Conservation (phyloP, 2,113 vertebrate species). For the Corythornis madagascariensis region DNA sequence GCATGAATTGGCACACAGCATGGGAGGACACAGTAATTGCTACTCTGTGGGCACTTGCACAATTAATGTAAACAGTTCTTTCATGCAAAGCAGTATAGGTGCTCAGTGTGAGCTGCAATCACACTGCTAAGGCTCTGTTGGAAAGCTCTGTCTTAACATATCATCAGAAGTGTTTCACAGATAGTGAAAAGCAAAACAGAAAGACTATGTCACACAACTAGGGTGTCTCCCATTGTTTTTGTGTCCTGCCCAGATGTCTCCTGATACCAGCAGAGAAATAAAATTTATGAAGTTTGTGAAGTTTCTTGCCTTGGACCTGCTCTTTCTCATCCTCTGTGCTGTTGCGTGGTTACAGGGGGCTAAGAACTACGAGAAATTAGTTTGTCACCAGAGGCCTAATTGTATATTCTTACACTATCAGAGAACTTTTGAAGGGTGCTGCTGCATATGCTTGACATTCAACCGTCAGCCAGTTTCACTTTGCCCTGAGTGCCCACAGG, state of each 20-base stretch:
- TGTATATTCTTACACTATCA: not conserved
- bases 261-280: not conserved
- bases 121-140: not conserved
- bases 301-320: not conserved
- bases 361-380: not conserved
- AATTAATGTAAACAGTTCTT: not conserved
- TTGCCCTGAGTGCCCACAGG: not conserved
- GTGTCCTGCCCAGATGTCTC: not conserved
- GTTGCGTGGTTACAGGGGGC: not conserved
- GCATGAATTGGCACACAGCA: not conserved
- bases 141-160: not conserved
- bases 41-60: not conserved
- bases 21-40: not conserved
- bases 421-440: not conserved
- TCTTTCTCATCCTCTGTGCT: not conserved
- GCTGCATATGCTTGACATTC: not conserved
- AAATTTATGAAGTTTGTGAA: not conserved
- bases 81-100: not conserved
- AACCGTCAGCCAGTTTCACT: slow-evolving; percentile 9
- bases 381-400: not conserved
- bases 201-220: not conserved
- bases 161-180: not conserved
- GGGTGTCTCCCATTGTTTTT: not conserved
- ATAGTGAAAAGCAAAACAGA: not conserved
- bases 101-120: not conserved